Base-by-base conservation (phyloP, 2,797 vertebrate genomes). In the Microctenopoma stevenorrisi region DNA sequence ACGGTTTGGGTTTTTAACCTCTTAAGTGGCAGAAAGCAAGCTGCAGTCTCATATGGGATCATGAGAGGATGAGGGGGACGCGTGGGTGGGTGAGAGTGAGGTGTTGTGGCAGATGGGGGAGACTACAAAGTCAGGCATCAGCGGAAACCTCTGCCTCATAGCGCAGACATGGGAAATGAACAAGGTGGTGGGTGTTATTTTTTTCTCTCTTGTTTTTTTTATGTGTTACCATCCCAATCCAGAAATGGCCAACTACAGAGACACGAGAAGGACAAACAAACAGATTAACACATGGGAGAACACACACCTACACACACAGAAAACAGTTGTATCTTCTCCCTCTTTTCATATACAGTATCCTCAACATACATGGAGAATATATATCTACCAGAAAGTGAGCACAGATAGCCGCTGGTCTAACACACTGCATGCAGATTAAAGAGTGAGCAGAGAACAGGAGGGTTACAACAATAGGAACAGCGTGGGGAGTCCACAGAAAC, bases 1-100 rank as follows among this genome's bases (percentile, higher is more conserved):
- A 89, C 88, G 56, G 77, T 83, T 81, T 79, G 83, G 79, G 84
- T 85, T 91, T 91, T 89, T 93, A 92, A 91, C 91, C 91, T 92
- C 84, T 92, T 92, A 91, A 93, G 87, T 92, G 85, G 87, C 82
- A 85, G 80, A 88, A 89, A 82, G 89, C 89, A 90, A 91, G 86
- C 82, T 79, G 76, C 70, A 48, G 84, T 88, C 84, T 91, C 79
- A 70, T 64, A 86, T 86, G 86, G 68, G 68, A 79, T 81, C 65
- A 82, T 77, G 85, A 74, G 72, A 77, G 55, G 63, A 76, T 59
- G 68, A 35, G 30, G 40, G 44, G 43, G 54, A 10, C 58, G 56
- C 55, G 76, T 50, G 48, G 15, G 59, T 48, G 61, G 57, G 65
- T 57, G 71, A 51, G 59, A 51, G 59, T 28, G 71, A 54, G 33